Evolutionary conservation across 2,113 vertebrate species (phyloP).

Genomic region (Periophthalmus modestus): DNA sequence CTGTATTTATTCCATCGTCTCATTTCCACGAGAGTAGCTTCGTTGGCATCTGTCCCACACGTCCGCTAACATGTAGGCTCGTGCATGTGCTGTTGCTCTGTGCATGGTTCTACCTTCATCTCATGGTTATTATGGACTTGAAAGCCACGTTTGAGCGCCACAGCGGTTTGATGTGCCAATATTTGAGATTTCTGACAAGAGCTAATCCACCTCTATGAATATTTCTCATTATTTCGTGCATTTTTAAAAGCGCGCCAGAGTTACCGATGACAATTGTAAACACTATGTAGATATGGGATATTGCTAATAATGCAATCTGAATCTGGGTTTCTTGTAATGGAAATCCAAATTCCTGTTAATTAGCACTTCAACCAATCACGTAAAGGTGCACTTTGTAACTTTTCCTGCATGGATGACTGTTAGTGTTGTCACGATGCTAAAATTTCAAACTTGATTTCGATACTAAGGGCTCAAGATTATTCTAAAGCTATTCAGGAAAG

Average conservation of each 20-base stretch:
- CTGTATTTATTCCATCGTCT: not conserved
- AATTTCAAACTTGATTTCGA: no score
- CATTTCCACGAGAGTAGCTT: not conserved
- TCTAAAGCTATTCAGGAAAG: no score
- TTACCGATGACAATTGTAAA: constrained; percentile 35
- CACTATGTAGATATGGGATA: constrained; percentile 8
- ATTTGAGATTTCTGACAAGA: constrained; percentile 45
- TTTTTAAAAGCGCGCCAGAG: constrained; percentile 36
- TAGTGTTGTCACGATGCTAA: no score
- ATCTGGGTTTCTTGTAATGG: not conserved
- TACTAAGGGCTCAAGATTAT: no score
- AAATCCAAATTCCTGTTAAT: not conserved
- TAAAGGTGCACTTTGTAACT: no score
- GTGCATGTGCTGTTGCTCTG: constrained; percentile 26
- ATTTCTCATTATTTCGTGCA: constrained; percentile 68
- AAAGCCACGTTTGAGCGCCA: constrained; percentile 54
- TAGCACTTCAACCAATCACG: not conserved
- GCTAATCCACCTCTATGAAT: constrained; percentile 68
- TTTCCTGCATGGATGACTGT: no score
- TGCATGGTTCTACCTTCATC: constrained; percentile 45
- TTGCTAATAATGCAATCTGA: not conserved
- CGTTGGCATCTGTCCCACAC: not conserved
- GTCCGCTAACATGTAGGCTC: constrained; percentile 16
- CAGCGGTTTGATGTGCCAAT: constrained; percentile 57
- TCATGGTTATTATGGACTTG: constrained; percentile 45